A percentile compares a stretch with the other conserved stretches of the same genome.
phyloP scores from a whole-genome alignment of 2,113 vertebrate genomes.

The Rhabdomys dilectus region DNA sequence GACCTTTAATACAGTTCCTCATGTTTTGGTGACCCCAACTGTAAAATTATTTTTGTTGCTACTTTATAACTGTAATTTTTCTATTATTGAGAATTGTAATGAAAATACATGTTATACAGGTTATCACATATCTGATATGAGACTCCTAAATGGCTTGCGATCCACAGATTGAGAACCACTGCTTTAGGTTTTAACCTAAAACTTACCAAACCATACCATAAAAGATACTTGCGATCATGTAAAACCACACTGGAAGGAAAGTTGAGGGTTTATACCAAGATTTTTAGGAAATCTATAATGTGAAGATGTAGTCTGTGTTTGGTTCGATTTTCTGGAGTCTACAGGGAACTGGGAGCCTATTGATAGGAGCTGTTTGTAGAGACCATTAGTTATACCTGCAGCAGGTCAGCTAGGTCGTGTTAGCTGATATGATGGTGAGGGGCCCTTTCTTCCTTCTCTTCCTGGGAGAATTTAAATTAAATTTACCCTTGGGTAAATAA shows the following conservation, averaged over 20 bases:
- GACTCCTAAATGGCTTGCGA: background rate
- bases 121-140: background rate
- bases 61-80: background rate
- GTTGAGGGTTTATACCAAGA: background rate
- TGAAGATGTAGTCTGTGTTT: background rate
- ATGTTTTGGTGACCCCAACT: background rate
- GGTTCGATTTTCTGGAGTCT: background rate
- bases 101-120: background rate
- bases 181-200: conserved; percentile 21
- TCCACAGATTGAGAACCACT: background rate
- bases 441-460: background rate
- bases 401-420: background rate
- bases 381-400: background rate
- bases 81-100: background rate
- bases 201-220: background rate
- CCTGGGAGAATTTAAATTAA: background rate
- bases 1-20: background rate
- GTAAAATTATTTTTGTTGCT: background rate
- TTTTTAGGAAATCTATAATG: background rate
- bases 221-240: background rate
- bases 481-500: background rate
- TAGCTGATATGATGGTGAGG: background rate
- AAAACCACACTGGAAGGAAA: background rate
- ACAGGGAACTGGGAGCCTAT: background rate
- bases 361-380: background rate